Percentiles rank a stretch among this genome's conserved stretches.
Conservation (phyloP, 2,113 vertebrate species). For the Agelaius phoeniceus region DNA sequence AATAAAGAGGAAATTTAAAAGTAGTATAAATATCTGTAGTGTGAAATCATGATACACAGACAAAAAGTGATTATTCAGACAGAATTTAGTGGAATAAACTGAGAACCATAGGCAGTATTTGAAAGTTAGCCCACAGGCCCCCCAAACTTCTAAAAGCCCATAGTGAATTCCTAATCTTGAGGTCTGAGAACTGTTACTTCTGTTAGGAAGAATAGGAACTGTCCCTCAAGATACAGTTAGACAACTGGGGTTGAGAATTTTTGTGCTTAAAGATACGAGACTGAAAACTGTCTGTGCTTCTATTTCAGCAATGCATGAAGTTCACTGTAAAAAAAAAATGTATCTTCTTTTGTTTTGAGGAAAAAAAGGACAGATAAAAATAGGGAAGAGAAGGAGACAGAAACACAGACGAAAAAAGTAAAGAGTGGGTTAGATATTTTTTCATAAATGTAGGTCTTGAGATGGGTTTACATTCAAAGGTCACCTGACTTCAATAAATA, state of each 20-base stretch:
- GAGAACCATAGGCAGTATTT: not conserved
- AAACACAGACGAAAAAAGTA: not conserved
- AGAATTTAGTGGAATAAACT: not conserved
- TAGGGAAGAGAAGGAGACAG: not conserved
- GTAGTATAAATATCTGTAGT: not conserved
- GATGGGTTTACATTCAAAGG: not conserved
- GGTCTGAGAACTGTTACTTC: not conserved
- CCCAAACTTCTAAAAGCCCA: not conserved
- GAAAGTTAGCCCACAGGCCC: not conserved
- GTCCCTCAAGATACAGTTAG: not conserved
- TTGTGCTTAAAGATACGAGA: not conserved
- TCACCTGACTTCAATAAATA: not conserved
- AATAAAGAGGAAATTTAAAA: not conserved
- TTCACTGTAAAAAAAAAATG: not conserved
- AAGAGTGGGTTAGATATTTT: not conserved
- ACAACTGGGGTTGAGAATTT: not conserved
- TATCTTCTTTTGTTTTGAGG: not conserved
- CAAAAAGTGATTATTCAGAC: not conserved
- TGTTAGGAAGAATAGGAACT: not conserved
- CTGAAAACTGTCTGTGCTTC: not conserved
- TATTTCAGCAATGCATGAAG: not conserved
- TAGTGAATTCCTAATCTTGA: not conserved
- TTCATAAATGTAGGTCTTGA: not conserved
- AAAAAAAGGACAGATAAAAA: not conserved
- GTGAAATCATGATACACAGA: not conserved